phyloP scores from a whole-genome alignment of 2,113 vertebrate species.

The Alligator sinensis region DNA sequence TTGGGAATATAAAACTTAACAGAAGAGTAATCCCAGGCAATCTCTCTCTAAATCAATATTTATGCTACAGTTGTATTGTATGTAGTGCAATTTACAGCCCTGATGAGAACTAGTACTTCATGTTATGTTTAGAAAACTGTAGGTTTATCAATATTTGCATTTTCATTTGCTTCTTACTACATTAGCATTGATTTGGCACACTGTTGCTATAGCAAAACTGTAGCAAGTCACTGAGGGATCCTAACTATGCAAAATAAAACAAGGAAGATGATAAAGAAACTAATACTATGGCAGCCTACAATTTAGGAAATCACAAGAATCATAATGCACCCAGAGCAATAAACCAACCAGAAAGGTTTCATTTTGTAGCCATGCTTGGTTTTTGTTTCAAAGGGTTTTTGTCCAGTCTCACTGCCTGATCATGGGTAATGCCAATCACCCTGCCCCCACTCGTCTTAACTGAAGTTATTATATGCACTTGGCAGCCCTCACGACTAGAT shows the following conservation, averaged over 20 bases:
- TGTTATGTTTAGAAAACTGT: not conserved
- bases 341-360: not conserved
- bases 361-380: not conserved
- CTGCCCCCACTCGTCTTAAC: not conserved
- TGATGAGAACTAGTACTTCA: constrained; percentile 16
- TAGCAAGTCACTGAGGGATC: constrained; percentile 21
- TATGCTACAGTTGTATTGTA: not conserved
- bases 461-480: not conserved
- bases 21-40: not conserved
- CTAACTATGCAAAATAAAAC: not conserved
- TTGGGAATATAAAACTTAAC: not conserved
- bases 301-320: not conserved
- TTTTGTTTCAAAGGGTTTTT: not conserved
- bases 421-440: fast-evolving
- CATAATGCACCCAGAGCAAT: not conserved
- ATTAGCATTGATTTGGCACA: not conserved
- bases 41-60: not conserved
- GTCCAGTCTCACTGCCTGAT: fast-evolving
- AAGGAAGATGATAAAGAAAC: not conserved
- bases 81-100: not conserved
- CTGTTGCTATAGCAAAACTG: not conserved
- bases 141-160: not conserved
- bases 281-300: not conserved
- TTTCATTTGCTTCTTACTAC: not conserved
- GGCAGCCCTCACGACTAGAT: not conserved